Conservation (phyloP, 2,113 vertebrate genomes). For the Struthidea cinerea region DNA sequence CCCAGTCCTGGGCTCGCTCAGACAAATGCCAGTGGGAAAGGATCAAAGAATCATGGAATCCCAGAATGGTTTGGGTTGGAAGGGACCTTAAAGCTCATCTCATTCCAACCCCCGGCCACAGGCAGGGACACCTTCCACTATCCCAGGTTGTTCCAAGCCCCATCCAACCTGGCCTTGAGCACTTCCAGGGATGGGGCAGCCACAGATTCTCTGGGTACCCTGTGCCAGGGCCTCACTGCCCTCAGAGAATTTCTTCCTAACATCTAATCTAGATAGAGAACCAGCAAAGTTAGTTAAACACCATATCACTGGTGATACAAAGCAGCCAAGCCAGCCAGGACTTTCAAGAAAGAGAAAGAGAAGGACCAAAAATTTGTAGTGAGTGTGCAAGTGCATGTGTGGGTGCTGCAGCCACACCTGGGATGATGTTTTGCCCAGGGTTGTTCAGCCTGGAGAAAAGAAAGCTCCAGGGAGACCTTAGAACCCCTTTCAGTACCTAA, state of each 20-base stretch:
- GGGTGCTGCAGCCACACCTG: background rate
- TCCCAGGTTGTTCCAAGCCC: background rate
- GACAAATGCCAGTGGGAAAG: background rate
- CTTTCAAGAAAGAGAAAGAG: background rate
- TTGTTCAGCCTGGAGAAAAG: background rate
- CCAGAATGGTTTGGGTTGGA: background rate
- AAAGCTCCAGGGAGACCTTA: background rate
- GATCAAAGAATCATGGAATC: background rate
- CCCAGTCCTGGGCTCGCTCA: background rate
- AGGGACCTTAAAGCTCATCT: background rate
- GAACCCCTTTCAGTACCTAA: background rate
- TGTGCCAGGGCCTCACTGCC: fast-evolving
- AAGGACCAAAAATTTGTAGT: background rate
- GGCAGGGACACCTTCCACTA: background rate
- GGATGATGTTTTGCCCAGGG: background rate
- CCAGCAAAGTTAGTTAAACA: background rate
- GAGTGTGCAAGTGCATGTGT: fast-evolving
- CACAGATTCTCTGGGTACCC: background rate
- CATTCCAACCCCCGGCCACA: background rate
- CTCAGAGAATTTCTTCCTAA: background rate
- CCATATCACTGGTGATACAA: background rate
- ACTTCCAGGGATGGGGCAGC: background rate
- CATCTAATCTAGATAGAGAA: background rate
- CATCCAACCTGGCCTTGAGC: fast-evolving
- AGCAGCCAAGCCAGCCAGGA: background rate